Evolutionary conservation across 2,888 invertebrate genomes (phyloP).

Genomic region (Pristionchus entomophagus): DNA sequence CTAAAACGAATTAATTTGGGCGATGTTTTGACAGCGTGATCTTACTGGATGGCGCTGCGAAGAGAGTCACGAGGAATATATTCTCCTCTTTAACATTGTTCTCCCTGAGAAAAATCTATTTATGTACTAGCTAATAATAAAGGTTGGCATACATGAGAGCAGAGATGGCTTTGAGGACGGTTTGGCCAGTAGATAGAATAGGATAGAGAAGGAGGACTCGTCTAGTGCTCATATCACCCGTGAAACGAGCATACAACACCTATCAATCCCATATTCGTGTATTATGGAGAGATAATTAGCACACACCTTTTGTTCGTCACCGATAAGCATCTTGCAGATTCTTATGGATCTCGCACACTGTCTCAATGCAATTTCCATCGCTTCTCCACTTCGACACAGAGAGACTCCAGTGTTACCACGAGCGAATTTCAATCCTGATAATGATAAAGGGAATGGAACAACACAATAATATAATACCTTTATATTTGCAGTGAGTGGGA

Average conservation of each 20-base stretch:
- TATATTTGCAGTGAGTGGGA: slow-evolving; percentile 82
- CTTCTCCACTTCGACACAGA: slow-evolving; percentile 88
- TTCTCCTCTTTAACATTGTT: slow-evolving; percentile 94
- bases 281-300: neutral
- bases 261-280: slow-evolving; percentile 80
- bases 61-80: slow-evolving; percentile 96
- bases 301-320: slow-evolving; percentile 50
- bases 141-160: neutral
- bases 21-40: neutral
- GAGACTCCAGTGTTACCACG: slow-evolving; percentile 99
- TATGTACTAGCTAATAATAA: neutral
- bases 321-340: slow-evolving; percentile 97
- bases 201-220: slow-evolving; percentile 96
- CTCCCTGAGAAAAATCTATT: slow-evolving; percentile 84
- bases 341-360: slow-evolving; percentile 98
- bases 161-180: slow-evolving; percentile 61
- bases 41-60: slow-evolving; percentile 87
- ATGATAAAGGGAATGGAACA: neutral
- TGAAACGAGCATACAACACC: slow-evolving; percentile 96
- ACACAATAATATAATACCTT: slow-evolving; percentile 48
- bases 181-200: slow-evolving; percentile 86
- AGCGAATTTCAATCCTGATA: slow-evolving; percentile 90
- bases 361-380: slow-evolving; percentile 88
- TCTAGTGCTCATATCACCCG: slow-evolving; percentile 91
- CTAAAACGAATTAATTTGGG: slow-evolving; percentile 65